These are phyloP conservation scores for Nixonia krombeini DNA, from an alignment of 1,140 invertebrate species.

Conservation along the genomic window DNA sequence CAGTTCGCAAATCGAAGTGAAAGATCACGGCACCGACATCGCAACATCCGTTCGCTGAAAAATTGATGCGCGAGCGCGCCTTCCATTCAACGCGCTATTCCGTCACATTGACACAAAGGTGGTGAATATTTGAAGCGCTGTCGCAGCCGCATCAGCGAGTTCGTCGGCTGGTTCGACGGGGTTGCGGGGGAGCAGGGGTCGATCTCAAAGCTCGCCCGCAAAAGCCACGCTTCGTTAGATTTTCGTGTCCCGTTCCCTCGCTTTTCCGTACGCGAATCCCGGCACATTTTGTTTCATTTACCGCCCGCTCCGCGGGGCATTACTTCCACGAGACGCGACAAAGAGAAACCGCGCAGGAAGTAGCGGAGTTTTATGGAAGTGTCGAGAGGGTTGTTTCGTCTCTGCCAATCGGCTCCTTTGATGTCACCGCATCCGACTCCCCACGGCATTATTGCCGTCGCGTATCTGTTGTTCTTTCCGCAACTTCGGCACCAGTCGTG, in stretches of 20 bases:
- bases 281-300: constrained; percentile 36
- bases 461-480: constrained; percentile 40
- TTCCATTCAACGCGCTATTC: too few relatives aligned
- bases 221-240: background rate
- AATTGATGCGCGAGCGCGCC: too few relatives aligned
- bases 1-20: too few relatives aligned
- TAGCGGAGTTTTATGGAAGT: constrained; percentile 28
- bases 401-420: constrained; percentile 44
- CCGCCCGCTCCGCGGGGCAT: constrained; percentile 28
- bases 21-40: too few relatives aligned
- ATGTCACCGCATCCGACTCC: constrained; percentile 31
- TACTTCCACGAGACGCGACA: constrained; percentile 53
- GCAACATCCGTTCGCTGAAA: too few relatives aligned
- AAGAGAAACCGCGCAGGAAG: constrained; percentile 45
- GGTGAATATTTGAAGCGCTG: too few relatives aligned
- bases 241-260: background rate
- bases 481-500: constrained; percentile 3
- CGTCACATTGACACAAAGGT: too few relatives aligned
- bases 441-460: constrained; percentile 32
- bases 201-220: background rate
- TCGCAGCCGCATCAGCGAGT: too few relatives aligned
- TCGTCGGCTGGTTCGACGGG: too few relatives aligned
- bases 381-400: constrained; percentile 40
- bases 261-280: constrained; percentile 3
- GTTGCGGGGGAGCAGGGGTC: too few relatives aligned